phyloP scores from a whole-genome alignment of 2,797 vertebrate species.

The Graptemys geographica region DNA sequence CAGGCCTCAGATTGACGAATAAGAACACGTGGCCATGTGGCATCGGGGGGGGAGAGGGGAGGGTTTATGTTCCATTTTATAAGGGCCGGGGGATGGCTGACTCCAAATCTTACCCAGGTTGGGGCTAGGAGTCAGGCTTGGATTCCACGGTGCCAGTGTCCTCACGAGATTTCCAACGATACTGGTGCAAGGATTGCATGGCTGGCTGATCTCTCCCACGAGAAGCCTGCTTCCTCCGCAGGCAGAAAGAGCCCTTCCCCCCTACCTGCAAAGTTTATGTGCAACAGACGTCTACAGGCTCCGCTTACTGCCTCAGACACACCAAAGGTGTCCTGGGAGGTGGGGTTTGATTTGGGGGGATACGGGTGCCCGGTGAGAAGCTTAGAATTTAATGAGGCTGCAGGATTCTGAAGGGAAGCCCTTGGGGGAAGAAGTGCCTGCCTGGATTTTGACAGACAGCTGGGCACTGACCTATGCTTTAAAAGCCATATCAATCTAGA shows the following conservation, averaged over 20 bases:
- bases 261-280: not conserved
- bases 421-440: not conserved
- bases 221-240: not conserved
- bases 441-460: not conserved
- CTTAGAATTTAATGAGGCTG: not conserved
- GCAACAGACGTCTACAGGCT: not conserved
- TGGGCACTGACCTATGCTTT: not conserved
- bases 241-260: not conserved
- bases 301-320: not conserved
- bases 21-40: not conserved
- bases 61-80: not conserved
- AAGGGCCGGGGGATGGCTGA: not conserved
- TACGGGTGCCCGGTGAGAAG: accelerated
- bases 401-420: not conserved
- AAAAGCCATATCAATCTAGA: not conserved
- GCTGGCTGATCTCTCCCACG: not conserved
- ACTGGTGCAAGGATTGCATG: not conserved
- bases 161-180: not conserved
- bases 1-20: not conserved
- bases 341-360: not conserved
- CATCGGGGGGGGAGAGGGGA: too few relatives aligned
- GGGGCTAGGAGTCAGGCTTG: not conserved
- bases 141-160: not conserved
- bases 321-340: not conserved
- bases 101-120: not conserved